Evolutionary conservation across 2,888 invertebrate genomes (phyloP), one percentile per base, ranked within the genome.

Genomic region (Standfussiana lucernea): DNA sequence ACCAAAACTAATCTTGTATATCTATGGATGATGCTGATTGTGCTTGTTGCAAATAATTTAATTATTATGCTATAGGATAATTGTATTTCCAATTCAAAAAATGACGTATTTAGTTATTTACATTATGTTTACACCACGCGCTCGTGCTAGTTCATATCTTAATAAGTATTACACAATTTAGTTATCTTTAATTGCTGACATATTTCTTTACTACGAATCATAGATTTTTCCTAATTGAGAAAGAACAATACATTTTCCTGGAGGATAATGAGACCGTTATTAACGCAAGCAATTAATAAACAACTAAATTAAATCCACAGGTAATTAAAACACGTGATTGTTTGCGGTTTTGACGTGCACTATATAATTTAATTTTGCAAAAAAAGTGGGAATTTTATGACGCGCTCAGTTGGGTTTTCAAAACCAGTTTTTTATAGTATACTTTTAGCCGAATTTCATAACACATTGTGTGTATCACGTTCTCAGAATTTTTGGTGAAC

Each of bases 371-470:
- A n/a, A n/a, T n/a, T n/a, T n/a, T 24, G 8, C 11, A 24, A 76
- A 76, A 76, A 75, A 82, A 18, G 4, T 45, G 11, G 61, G n/a
- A 28, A 28, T 32, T 76, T 82, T 56, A 35, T 56, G 10, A 40
- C 13, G 21, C 15, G 35, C 24, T 0, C 35, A 15, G 35, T 50
- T 50, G 37, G 24, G 24, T 45, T 72, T 69, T 21, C 0, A n/a
- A 37, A 78, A 67, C 84, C 32, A n/a, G 72, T 77, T 83, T 28
- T 32, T 32, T 28, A 65, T 68, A 15, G 40, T 47, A 53, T 71
- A 1, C 35, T 47, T 67, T 70, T 1, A 59, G 6, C 72, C 11
- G 62, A 47, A 70, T 73, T 62, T 77, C 7, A 67, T 37, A 56
- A 70, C 28, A 66, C 7, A 35, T 24, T 66, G n/a, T 28, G 40